Percentiles rank a stretch among this genome's conserved stretches.
These are phyloP conservation scores for Phymastichus coffea DNA, from an alignment of 1,140 invertebrate genomes.

Conservation along the genomic window DNA sequence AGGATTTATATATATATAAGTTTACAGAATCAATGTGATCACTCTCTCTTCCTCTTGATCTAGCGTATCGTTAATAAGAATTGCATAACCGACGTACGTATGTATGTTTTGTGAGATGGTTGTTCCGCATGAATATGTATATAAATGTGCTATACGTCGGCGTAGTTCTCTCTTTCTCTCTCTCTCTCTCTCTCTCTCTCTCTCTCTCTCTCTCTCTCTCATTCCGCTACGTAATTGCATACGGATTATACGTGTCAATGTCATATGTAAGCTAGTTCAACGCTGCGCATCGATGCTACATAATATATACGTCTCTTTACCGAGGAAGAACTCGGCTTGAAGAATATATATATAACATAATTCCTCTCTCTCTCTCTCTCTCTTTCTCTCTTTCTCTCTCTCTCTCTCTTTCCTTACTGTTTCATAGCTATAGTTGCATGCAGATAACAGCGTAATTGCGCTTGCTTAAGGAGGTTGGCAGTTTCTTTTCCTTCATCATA, in stretches of 20 bases:
- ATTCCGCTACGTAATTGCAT: slow-evolving; percentile 9
- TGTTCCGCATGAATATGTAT: too few species aligned
- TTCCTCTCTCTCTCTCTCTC: too few species aligned
- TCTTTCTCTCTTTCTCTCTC: too few species aligned
- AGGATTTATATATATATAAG: neutral
- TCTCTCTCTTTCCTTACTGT: too few species aligned
- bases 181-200: too few species aligned
- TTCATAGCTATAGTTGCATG: neutral
- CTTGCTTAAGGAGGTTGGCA: slow-evolving; percentile 13
- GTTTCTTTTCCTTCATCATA: too few species aligned
- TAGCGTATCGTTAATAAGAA: slow-evolving; percentile 1
- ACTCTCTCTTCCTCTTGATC: neutral
- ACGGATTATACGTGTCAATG: slow-evolving; percentile 25
- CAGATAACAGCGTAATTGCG: slow-evolving; percentile 4
- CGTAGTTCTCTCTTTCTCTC: too few species aligned
- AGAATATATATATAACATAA: neutral
- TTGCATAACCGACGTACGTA: slow-evolving; percentile 3
- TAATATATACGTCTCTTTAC: too few species aligned
- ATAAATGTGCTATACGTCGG: slow-evolving; percentile 17
- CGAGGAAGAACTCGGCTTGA: neutral
- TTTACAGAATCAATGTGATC: slow-evolving; percentile 1
- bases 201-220: neutral
- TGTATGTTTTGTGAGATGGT: neutral
- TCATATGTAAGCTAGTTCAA: slow-evolving; percentile 17
- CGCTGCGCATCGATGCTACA: slow-evolving; percentile 8